Evolutionary conservation across 2,888 invertebrate species (phyloP).

Genomic region (Bhutanitis thaidina): DNA sequence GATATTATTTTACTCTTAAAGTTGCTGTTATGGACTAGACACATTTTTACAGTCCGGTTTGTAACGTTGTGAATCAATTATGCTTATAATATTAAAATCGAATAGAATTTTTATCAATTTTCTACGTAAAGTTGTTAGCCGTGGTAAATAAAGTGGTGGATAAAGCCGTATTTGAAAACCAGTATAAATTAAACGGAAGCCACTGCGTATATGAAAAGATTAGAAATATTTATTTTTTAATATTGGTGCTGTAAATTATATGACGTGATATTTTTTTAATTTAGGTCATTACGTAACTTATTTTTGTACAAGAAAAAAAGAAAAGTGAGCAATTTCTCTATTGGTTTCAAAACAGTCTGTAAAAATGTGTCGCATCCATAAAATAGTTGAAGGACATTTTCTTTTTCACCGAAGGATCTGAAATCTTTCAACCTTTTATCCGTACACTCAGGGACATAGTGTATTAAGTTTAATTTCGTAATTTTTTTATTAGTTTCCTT

Average conservation of each 20-base stretch:
- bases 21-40: not conserved
- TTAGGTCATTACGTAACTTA: not conserved
- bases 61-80: not conserved
- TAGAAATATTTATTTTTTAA: slow-evolving; percentile 7
- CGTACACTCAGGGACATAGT: not conserved
- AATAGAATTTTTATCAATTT: too few species aligned
- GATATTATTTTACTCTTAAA: not conserved
- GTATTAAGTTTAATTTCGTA: not conserved
- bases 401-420: not conserved
- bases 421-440: not conserved
- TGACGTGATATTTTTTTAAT: not conserved
- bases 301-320: not conserved
- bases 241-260: slow-evolving; percentile 15
- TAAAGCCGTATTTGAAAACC: not conserved
- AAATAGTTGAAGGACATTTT: not conserved
- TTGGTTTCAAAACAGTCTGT: slow-evolving; percentile 1
- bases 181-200: not conserved
- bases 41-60: slow-evolving; percentile 14
- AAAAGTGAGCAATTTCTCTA: not conserved
- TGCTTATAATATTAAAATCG: too few species aligned
- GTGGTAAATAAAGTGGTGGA: too few species aligned
- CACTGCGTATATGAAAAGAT: not conserved
- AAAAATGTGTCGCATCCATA: slow-evolving; percentile 5
- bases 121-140: not conserved
- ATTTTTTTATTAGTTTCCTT: not conserved